phyloP scores from a whole-genome alignment of 1,140 invertebrate genomes.

The Protaetia brevitarsis region DNA sequence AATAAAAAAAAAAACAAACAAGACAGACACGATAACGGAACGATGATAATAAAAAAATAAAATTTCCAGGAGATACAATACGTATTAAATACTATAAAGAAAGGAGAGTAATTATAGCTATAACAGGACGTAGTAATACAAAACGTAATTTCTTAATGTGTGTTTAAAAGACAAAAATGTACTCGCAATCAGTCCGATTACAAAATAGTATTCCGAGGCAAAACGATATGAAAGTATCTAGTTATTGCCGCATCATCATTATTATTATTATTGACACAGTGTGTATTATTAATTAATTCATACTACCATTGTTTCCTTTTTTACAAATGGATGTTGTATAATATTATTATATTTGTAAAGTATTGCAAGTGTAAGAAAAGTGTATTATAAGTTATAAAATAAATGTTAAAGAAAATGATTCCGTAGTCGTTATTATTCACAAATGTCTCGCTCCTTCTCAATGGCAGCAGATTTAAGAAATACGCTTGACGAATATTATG shows the following conservation, averaged over 20 bases:
- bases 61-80: too few species aligned
- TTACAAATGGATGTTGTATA: slow-evolving; percentile 16
- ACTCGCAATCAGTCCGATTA: not conserved
- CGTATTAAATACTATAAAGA: too few species aligned
- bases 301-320: slow-evolving; percentile 5
- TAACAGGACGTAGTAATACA: not conserved
- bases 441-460: too few species aligned
- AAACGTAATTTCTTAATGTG: not conserved
- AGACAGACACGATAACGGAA: too few species aligned
- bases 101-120: too few species aligned
- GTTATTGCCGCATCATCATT: not conserved
- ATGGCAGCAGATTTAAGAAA: too few species aligned
- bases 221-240: not conserved
- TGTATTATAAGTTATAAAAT: slow-evolving; percentile 19
- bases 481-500: too few species aligned
- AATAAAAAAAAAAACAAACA: too few species aligned
- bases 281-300: not conserved
- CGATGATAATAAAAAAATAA: too few species aligned
- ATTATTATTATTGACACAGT: slow-evolving; percentile 1
- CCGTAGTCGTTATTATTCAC: too few species aligned
- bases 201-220: not conserved
- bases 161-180: not conserved
- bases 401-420: slow-evolving; percentile 18
- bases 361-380: slow-evolving; percentile 11
- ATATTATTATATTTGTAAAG: slow-evolving; percentile 19